Conservation (phyloP, 2,797 vertebrate species). For the Chiloscyllium punctatum region DNA sequence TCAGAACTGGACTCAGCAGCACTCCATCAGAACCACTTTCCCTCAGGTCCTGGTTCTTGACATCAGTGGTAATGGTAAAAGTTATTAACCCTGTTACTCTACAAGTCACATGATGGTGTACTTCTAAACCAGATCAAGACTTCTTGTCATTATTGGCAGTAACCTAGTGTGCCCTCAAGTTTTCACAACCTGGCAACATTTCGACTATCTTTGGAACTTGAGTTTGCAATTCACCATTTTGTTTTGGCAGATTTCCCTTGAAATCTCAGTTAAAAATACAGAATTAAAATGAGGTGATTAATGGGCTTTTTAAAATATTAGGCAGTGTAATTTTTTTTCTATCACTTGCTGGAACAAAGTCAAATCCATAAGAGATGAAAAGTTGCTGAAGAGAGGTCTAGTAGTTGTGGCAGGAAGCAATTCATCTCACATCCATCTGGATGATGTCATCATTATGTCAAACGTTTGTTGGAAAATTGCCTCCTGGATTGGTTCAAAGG, state of each 20-base stretch:
- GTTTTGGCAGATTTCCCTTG: neutral
- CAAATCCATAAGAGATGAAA: neutral
- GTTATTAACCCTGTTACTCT: too few relatives aligned
- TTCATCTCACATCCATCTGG: neutral
- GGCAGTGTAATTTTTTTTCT: neutral
- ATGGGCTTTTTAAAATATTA: neutral
- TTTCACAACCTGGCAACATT: neutral
- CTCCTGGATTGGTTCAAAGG: neutral
- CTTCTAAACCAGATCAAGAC: too few relatives aligned
- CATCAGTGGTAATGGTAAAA: too few relatives aligned
- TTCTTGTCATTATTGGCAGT: too few relatives aligned
- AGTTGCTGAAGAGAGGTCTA: neutral
- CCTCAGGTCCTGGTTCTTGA: too few relatives aligned
- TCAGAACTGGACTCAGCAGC: too few relatives aligned
- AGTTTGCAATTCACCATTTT: neutral
- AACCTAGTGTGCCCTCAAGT: neutral
- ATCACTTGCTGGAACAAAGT: neutral
- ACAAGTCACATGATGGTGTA: too few relatives aligned
- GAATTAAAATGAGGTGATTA: neutral
- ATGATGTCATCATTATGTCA: neutral
- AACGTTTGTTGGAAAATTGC: neutral
- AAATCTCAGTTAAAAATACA: neutral
- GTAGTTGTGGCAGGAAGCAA: neutral
- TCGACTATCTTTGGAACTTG: neutral
- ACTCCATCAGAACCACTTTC: too few relatives aligned